These are phyloP conservation scores for Glaucomys volans DNA, from an alignment of 2,113 vertebrate genomes.

Conservation along the genomic window DNA sequence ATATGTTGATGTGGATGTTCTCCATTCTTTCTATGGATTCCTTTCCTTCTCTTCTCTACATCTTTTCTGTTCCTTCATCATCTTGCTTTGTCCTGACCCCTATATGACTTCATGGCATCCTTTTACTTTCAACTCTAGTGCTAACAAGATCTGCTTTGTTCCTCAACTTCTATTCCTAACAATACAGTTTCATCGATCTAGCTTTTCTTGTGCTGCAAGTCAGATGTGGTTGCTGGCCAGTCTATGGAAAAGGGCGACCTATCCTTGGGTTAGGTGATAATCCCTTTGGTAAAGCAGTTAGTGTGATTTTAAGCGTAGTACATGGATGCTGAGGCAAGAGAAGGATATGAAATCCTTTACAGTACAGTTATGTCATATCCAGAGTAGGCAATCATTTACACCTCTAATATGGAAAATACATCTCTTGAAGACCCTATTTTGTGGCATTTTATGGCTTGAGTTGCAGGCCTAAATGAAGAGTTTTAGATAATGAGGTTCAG, in stretches of 20 bases:
- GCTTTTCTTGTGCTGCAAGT: neutral
- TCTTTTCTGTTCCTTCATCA: neutral
- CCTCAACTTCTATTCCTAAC: neutral
- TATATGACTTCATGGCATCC: neutral
- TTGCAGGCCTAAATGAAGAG: neutral
- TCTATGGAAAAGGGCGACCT: neutral
- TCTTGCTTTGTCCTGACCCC: neutral
- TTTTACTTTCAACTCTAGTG: neutral
- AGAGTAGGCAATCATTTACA: neutral
- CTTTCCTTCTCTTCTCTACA: neutral
- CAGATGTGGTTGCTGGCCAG: neutral
- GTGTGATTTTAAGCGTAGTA: slow-evolving; percentile 10
- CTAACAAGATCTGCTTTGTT: neutral
- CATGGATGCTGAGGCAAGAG: neutral
- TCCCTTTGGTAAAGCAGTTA: neutral
- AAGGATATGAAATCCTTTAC: neutral
- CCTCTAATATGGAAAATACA: neutral
- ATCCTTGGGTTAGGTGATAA: neutral
- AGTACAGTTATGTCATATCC: neutral
- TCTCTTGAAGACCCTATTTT: neutral
- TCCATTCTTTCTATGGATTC: neutral
- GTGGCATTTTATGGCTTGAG: neutral
- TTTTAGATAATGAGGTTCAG: neutral
- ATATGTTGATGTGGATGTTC: neutral
- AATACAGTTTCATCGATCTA: neutral